Percentiles rank a stretch among this genome's conserved stretches.
These are phyloP conservation scores for Anolis carolinensis DNA, from an alignment of 2,113 vertebrate species.

Conservation along the genomic window DNA sequence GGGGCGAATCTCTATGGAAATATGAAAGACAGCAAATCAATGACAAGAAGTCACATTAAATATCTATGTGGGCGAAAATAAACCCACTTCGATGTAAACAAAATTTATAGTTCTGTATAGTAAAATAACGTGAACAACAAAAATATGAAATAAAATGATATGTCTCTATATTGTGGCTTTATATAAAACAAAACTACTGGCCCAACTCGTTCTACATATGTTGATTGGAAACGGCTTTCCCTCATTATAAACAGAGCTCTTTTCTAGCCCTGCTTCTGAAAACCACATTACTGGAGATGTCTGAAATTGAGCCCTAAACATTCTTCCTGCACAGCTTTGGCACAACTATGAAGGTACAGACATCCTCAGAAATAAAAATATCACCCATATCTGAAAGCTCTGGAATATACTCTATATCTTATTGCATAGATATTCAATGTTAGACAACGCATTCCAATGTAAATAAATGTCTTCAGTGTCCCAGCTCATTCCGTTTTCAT, in stretches of 20 bases:
- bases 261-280: not conserved
- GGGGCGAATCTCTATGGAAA: constrained; percentile 76
- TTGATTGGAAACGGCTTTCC: not conserved
- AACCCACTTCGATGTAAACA: constrained; percentile 13
- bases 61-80: constrained; percentile 49
- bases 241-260: not conserved
- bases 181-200: not conserved
- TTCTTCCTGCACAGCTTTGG: not conserved
- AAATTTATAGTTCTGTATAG: not conserved
- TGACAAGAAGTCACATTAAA: constrained; percentile 35
- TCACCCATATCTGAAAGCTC: not conserved
- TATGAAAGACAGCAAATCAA: constrained; percentile 44
- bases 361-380: not conserved
- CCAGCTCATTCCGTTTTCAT: not conserved
- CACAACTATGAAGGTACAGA: not conserved
- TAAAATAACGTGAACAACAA: not conserved
- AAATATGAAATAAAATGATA: not conserved
- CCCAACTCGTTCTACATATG: not conserved
- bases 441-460: not conserved
- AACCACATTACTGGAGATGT: not conserved
- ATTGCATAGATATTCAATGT: not conserved
- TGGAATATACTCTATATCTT: too few species aligned
- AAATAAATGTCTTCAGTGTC: not conserved
- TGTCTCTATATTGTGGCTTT: not conserved
- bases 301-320: not conserved